Evolutionary conservation across 2,113 vertebrate species (phyloP).

Genomic region (Coracopsis vasa): DNA sequence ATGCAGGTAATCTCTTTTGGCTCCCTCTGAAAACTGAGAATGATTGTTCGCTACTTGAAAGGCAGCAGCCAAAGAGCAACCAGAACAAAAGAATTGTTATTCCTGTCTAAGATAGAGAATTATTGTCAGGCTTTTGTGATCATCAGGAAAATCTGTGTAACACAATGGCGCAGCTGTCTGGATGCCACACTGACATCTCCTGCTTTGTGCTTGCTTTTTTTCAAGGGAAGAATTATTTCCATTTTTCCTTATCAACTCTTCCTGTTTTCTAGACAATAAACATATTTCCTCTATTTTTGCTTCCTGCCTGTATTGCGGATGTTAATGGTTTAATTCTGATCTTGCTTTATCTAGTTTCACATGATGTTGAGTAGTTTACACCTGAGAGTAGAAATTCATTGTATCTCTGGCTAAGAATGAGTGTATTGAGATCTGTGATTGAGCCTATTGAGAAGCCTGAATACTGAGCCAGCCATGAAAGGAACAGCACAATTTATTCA

Average conservation of each 20-base stretch:
- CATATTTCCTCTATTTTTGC: background rate
- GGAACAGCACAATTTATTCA: background rate
- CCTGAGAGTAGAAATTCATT: background rate
- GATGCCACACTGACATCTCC: background rate
- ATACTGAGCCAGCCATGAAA: background rate
- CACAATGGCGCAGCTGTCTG: constrained; percentile 4
- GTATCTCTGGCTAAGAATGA: background rate
- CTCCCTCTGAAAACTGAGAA: background rate
- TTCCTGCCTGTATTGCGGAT: background rate
- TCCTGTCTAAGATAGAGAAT: background rate
- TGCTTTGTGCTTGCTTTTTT: background rate
- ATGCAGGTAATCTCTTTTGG: background rate
- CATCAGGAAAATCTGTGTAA: background rate
- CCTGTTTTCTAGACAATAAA: background rate
- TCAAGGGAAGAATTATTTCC: background rate
- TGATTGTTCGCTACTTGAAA: constrained; percentile 14
- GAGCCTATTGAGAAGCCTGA: background rate
- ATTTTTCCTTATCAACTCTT: background rate
- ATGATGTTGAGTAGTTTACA: background rate
- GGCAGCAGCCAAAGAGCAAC: background rate
- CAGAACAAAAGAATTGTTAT: constrained; percentile 20
- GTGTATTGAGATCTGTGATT: background rate
- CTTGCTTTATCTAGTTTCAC: background rate
- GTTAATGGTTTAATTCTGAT: background rate
- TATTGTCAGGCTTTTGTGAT: background rate